Base-by-base conservation (phyloP, 2,113 vertebrate species). In the Tupaia chinensis region DNA sequence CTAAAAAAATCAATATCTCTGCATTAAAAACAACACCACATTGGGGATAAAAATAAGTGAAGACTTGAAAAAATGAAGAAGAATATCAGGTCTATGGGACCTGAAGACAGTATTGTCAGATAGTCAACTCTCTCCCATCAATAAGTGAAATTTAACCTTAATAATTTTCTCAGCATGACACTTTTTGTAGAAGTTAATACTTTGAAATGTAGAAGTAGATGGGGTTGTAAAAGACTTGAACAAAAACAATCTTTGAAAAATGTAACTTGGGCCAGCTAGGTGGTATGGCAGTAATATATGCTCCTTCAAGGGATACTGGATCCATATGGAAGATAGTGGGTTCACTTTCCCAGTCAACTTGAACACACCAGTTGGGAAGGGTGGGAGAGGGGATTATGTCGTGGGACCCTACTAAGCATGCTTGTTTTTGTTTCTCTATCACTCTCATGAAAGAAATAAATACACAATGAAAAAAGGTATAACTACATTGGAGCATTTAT, bases 11-110 rank as follows among this genome's bases (percentile, higher is more conserved):
- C 5, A 72, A 82, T 14, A 87, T 73, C 34, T 93, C 58, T 88
- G 61, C 13, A 23, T 84, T 79, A 32, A 95, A 93, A 91, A 78
- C 5, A 72, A 69, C 19, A 73, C 77, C 83, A 61, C 15, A 68
- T 56, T 60, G 44, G 80, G 22, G 29, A 25, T 63, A 93, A 96
- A 91, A 79, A 23, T 56, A 69, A 84, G 79, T 79, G 70, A 82
- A 73, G 58, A 63, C 19, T 87, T 68, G 14, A 44, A 56, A 78
- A 95, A 84, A 82, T 91, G 53, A 96, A 73, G 23, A 86, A 15
- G 87, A 7, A n/a, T 56, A 44, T 9, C 11, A 27, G 83, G 7
- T 72, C 16, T 72, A 29, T 34, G 53, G 11, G 20, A 86, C 25
- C 69, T 10, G 34, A 60, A 89, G 6, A 79, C 9, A 60, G 56